Evolutionary conservation across 2,113 vertebrate genomes (phyloP), one percentile per base, ranked within the genome.

Genomic region (Parus major): DNA sequence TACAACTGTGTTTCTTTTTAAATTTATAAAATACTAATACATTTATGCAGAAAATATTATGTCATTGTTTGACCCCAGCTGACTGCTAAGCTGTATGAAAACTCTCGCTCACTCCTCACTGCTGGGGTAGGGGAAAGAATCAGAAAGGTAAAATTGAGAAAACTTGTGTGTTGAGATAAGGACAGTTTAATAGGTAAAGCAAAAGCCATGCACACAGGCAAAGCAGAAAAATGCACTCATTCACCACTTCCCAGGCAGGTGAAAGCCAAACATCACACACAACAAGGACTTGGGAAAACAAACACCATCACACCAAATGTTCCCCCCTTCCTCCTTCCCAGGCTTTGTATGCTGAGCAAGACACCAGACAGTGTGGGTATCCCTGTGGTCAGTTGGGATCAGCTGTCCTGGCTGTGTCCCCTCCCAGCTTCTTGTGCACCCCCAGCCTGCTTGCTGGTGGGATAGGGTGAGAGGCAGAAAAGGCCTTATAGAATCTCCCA

Each of bases 91-190:
- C 7, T 3, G 3, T 17, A 24, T 9, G 3, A 31, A 71, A 28
- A 24, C 0, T 1, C 10, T 78, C 0, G 0, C 27, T 75, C 18
- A 6, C 25, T 92, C 15, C 15, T 20, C 2, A 0, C 23, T 12
- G 3, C 20, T 44, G 21, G 27, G 19, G 11, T 47, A 16, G 19
- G 7, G 14, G 9, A 66, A 69, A 65, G 71, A 73, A 65, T 75
- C 35, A 36, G 31, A 31, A 46, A 18, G 12, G 8, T 60, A 50
- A 55, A 82, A 86, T 3, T 46, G 28, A 60, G 65, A 65, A 61
- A 82, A 31, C 7, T 36, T 5, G 0, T 49, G 33, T 33, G 10
- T 17, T 90, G 72, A 66, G n/a, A 36, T 35, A 80, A 61, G 66
- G 18, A 1, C 20, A 28, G n/a, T 66, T 82, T 71, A 55, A 56